A percentile compares a stretch with the other conserved stretches of the same genome.
Conservation (phyloP, 2,888 invertebrate genomes). For the Tenthredo scrophulariae region DNA sequence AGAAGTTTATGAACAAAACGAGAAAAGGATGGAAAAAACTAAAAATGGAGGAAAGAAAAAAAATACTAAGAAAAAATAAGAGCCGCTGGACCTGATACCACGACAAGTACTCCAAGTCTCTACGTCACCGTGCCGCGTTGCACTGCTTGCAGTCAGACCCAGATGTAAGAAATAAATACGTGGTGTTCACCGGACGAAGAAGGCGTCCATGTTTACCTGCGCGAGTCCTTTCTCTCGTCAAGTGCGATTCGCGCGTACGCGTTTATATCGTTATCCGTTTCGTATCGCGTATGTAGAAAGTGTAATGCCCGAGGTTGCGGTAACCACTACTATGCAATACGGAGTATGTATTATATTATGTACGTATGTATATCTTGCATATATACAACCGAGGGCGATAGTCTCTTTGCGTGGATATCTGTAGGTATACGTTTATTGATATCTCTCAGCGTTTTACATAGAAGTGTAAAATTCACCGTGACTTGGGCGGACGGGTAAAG, state of each 20-base stretch:
- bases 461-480: not conserved
- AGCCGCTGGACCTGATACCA: constrained; percentile 14
- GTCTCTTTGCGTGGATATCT: not conserved
- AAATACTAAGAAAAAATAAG: not conserved
- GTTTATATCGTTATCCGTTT: constrained; percentile 17
- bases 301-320: constrained; percentile 23
- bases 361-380: not conserved
- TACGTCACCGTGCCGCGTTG: not conserved
- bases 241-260: constrained; percentile 38
- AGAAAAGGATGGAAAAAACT: not conserved
- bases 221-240: constrained; percentile 50
- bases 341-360: not conserved
- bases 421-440: not conserved
- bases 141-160: not conserved
- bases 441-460: not conserved
- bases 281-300: constrained; percentile 48
- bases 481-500: constrained; percentile 32
- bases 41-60: not conserved
- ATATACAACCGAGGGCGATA: not conserved
- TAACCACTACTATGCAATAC: not conserved
- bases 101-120: constrained; percentile 15
- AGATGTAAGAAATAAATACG: constrained; percentile 10
- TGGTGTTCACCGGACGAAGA: not conserved
- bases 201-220: constrained; percentile 18
- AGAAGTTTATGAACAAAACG: not conserved